Base-by-base conservation (phyloP, 2,888 invertebrate genomes). In the Phorcus lineatus region DNA sequence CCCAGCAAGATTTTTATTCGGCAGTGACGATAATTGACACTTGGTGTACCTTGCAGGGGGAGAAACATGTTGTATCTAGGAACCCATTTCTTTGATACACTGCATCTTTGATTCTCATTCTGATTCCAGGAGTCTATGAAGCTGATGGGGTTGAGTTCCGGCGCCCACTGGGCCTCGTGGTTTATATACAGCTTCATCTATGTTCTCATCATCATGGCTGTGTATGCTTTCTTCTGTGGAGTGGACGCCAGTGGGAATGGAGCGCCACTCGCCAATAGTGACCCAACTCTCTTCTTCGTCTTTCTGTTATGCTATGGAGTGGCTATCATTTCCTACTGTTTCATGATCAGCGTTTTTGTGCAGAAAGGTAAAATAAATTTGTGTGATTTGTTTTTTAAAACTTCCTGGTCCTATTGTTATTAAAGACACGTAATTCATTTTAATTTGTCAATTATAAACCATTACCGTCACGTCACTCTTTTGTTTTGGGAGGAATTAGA, bases 161-260 rank as follows among this genome's bases (percentile, higher is more conserved):
- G 96, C 95, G 94, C 97, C 85, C 96, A 97, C 89, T 97, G 97
- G 97, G 92, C 95, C 0, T 96, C 97, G 1, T 97, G 97, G 97
- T 97, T 97, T 92, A 94, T 95, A 52, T 96, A 96, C 90, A 95
- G 95, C 77, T 95, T 96, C 85, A 86, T 96, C 6, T 95, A 95
- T 90, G 94, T 96, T 79, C 86, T 95, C 0, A 89, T 96, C 47
- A 95, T 96, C 0, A 94, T 95, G 0, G 86, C 94, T 9, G 82
- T 94, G 22, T 93, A 94, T 83, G 92, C 93, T 0, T 52, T 93
- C n/a, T 84, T 94, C 16, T 87, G 94, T 17, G 90, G 90, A 81
- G 80, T 86, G 31, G 54, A 81, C 16, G 54, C 86, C 2, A 83
- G 85, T 1, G 82, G 84, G 22, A 87, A 86, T 70, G 88, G 89